A percentile compares a stretch with the other conserved stretches of the same genome.
Evolutionary conservation across 2,888 invertebrate genomes (phyloP).

Genomic region (Andrena marginata): DNA sequence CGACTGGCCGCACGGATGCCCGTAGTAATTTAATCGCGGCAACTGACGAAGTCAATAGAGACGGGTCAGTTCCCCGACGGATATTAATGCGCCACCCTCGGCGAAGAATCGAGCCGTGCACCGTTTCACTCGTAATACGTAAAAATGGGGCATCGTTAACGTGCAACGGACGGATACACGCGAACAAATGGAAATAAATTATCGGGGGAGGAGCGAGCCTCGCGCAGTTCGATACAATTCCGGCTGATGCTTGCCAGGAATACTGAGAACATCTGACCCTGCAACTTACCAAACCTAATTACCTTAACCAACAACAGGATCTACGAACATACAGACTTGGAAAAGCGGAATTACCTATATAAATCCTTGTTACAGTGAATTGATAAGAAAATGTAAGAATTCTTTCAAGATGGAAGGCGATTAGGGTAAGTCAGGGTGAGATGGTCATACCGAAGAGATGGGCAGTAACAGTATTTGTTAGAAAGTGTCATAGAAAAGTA

Average conservation of each 20-base stretch:
- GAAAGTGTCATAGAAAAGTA: too few species aligned
- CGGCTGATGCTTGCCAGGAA: neutral
- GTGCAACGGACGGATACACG: neutral
- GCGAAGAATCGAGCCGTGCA: conserved; percentile 1
- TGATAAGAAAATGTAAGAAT: too few species aligned
- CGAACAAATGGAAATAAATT: conserved; percentile 13
- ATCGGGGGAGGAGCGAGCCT: neutral
- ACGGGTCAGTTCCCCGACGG: conserved; percentile 38
- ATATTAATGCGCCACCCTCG: conserved; percentile 37
- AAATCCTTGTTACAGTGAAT: too few species aligned
- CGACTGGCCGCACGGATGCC: conserved; percentile 19
- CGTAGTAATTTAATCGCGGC: conserved; percentile 52
- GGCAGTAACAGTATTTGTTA: too few species aligned
- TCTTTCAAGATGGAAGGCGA: too few species aligned
- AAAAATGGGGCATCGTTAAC: conserved; percentile 22
- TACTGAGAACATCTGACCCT: neutral
- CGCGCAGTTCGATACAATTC: neutral
- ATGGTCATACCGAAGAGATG: too few species aligned
- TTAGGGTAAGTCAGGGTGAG: too few species aligned
- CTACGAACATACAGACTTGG: too few species aligned
- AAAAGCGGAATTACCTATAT: too few species aligned
- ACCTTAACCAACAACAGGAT: too few species aligned
- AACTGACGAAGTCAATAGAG: conserved; percentile 49
- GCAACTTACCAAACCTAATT: too few species aligned
- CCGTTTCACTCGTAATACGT: conserved; percentile 2